Base-by-base conservation (phyloP, 2,888 invertebrate genomes). In the Anthophora plumipes region DNA sequence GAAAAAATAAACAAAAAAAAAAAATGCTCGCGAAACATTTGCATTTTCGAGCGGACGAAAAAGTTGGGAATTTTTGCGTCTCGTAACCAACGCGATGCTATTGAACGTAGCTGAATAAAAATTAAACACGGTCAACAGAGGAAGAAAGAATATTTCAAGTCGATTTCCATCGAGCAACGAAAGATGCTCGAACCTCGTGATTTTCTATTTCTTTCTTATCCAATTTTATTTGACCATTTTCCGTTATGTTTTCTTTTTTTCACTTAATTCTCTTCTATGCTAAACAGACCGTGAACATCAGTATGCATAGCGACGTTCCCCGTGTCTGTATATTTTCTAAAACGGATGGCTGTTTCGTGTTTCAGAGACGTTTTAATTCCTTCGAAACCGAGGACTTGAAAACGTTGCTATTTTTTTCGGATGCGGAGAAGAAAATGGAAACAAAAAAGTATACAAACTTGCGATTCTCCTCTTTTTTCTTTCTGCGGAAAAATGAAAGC, bases 361-460 rank as follows among this genome's bases (percentile, higher is more conserved):
- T 39, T 39, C 37, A 64, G 22, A 54, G 52, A 54, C 17, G 17
- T 66, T 66, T 41, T 66, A 66, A 66, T 54, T 31, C 22, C 66
- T 41, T n/a, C 25, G 17, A 14, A 20, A 54, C 17, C 22, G 41
- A 22, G 39, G 17, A 22, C 17, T 17, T 14, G 52, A 52, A 6
- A 2, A 9, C 37, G 14, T n/a, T 4, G 7, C 7, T 55, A 6
- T 25, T 22, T 39, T 4, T 11, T 50, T n/a, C 31, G 31, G 1
- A 17, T 11, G n/a, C 1, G 43, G 25, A 22, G n/a, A 6, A 6
- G 7, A 25, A 46, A 43, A 61, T n/a, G 61, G 25, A 25, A n/a
- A 59, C n/a, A n/a, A 31, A 31, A 31, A 31, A 1, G 31, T 31
- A n/a, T n/a, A n/a, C n/a, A 4, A 31, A 31, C 2, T 31, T 31